A percentile compares a stretch with the other conserved stretches of the same genome.
Conservation (phyloP, 2,797 vertebrate genomes). For the Coranthus polyacanthus region DNA sequence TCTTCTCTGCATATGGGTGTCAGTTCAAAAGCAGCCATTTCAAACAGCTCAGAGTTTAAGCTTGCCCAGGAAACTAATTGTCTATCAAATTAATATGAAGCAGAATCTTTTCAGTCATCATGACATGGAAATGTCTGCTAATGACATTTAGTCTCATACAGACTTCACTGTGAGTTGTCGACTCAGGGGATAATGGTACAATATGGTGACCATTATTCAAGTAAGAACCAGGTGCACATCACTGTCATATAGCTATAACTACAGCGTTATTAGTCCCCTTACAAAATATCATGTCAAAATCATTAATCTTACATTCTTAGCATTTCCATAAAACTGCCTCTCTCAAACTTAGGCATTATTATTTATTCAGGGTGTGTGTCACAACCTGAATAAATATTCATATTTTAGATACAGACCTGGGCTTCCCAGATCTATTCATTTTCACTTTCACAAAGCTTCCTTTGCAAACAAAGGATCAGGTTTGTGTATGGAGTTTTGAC, state of each 20-base stretch:
- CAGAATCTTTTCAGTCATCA: slow-evolving; percentile 38
- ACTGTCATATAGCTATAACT: neutral
- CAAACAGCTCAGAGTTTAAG: slow-evolving; percentile 33
- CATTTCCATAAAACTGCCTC: too few species aligned
- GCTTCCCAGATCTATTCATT: too few species aligned
- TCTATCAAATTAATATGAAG: slow-evolving; percentile 53
- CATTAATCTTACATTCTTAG: too few species aligned
- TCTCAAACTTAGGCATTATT: too few species aligned
- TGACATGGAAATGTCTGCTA: slow-evolving; percentile 25
- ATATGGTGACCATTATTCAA: slow-evolving; percentile 10
- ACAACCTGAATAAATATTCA: too few species aligned
- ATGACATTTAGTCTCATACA: slow-evolving; percentile 42
- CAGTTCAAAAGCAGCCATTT: slow-evolving; percentile 62
- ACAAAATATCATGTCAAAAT: slow-evolving; percentile 7
- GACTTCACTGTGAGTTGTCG: slow-evolving; percentile 26
- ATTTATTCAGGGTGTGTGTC: too few species aligned
- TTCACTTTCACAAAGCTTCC: too few species aligned
- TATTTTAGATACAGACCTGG: too few species aligned
- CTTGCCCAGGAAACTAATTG: slow-evolving; percentile 49
- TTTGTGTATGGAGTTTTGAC: too few species aligned
- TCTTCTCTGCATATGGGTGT: slow-evolving; percentile 50
- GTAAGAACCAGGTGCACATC: neutral
- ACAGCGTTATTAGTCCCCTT: neutral
- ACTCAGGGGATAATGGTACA: slow-evolving; percentile 19
- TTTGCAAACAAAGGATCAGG: too few species aligned